These are phyloP conservation scores for Molossus molossus DNA, from an alignment of 2,797 vertebrate species.

Conservation along the genomic window DNA sequence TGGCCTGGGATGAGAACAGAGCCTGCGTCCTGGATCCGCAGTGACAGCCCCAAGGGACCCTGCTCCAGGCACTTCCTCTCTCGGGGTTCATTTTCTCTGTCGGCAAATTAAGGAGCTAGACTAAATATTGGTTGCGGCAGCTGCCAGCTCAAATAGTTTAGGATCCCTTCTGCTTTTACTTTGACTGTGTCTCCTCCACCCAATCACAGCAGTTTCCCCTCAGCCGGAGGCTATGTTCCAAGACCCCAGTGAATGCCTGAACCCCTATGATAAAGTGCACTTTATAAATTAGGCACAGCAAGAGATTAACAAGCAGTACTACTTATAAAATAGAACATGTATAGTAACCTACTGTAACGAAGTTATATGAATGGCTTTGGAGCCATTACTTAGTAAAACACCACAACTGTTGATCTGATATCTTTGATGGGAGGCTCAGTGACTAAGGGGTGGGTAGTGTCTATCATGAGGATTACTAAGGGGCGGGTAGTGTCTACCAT, in stretches of 20 bases:
- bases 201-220: background rate
- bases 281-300: background rate
- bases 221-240: background rate
- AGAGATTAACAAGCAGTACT: background rate
- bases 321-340: background rate
- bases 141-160: background rate
- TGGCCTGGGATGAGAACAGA: background rate
- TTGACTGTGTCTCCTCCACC: background rate
- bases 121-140: background rate
- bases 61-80: background rate
- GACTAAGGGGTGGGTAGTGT: background rate
- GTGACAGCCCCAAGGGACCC: background rate
- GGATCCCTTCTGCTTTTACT: background rate
- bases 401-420: background rate
- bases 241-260: background rate
- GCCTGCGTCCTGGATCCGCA: background rate
- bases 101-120: background rate
- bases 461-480: no score
- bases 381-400: background rate
- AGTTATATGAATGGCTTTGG: background rate
- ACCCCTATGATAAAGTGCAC: background rate
- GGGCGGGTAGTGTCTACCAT: no score
- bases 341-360: background rate
- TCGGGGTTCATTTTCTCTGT: background rate
- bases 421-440: background rate